Base-by-base conservation (phyloP, 2,888 invertebrate genomes). In the Oxyscelio sp. region DNA sequence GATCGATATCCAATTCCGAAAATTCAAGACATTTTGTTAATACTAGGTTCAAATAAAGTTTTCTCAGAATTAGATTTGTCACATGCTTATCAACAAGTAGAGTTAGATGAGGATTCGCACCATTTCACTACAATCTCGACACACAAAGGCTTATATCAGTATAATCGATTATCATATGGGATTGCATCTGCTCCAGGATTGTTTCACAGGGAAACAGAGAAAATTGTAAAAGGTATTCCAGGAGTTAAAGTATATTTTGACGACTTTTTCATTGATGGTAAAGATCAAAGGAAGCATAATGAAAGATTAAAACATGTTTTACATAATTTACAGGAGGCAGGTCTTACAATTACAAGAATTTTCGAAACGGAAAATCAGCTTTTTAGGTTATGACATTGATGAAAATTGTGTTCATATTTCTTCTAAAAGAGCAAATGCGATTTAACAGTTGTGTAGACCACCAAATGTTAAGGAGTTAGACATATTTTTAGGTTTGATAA, bases 11-110 rank as follows among this genome's bases (percentile, higher is more conserved):
- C 90, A 0, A 70, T 90, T 27, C 90, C 91, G 0, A 80, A 90
- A n/a, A 90, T 91, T 13, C 89, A 90, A 21, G 87, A 90, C 38
- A 71, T 90, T 17, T 90, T 90, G 70, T 77, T 86, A n/a, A 81
- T 84, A 43, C 56, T 86, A 8, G 40, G 59, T 27, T 68, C 68
- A 1, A 84, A 79, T n/a, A 38, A 77, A 11, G 45, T 65, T 15
- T 88, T 87, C 63, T 65, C 85, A 0, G 86, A 87, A 27, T 61
- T 93, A 13, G 92, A 93, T 85, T 86, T 92, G 19, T 78, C 87
- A 0, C 87, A 89, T 61, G 92, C 92, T 0, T 94, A 92, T 70
- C 89, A 92, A 70, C 93, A 94, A 85, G 75, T 93, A 13, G 87
- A 87, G 34, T 65, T 93, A 8, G 89, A 91, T 27, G 89, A 91